Evolutionary conservation across 2,797 vertebrate species (phyloP).

Genomic region (Neopelma chrysocephalum): DNA sequence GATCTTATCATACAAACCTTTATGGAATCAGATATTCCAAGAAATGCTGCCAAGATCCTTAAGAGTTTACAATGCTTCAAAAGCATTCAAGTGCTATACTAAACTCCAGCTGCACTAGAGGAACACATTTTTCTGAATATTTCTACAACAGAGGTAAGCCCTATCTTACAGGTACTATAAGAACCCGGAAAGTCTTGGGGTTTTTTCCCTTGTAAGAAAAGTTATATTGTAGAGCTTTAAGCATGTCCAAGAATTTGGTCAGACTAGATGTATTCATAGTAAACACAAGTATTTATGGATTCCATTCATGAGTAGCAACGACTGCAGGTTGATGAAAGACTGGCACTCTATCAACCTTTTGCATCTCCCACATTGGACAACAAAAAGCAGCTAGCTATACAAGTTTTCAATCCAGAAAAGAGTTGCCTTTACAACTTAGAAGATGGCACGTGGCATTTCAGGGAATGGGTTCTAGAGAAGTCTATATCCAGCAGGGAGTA

Average conservation of each 20-base stretch:
- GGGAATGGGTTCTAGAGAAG: neutral
- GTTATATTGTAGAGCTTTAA: neutral
- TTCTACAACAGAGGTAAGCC: neutral
- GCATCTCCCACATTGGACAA: neutral
- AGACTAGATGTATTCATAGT: neutral
- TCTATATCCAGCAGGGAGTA: neutral
- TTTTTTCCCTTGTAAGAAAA: neutral
- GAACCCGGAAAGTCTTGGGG: neutral
- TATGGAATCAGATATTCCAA: neutral
- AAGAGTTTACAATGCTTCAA: neutral
- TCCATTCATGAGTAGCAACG: neutral
- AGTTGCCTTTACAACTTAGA: neutral
- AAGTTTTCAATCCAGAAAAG: neutral
- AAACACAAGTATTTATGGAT: neutral
- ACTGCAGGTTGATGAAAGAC: neutral
- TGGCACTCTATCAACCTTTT: neutral
- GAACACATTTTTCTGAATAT: neutral
- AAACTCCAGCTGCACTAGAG: neutral
- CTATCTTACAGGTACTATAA: neutral
- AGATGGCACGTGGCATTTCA: neutral
- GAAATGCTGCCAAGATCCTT: neutral
- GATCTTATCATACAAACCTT: neutral
- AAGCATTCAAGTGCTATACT: neutral
- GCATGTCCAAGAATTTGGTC: neutral
- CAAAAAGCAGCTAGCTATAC: neutral